A percentile compares a stretch with the other conserved stretches of the same genome.
Conservation (phyloP, 92 coral and sea anemone genomes). For the Muricea muricata region DNA sequence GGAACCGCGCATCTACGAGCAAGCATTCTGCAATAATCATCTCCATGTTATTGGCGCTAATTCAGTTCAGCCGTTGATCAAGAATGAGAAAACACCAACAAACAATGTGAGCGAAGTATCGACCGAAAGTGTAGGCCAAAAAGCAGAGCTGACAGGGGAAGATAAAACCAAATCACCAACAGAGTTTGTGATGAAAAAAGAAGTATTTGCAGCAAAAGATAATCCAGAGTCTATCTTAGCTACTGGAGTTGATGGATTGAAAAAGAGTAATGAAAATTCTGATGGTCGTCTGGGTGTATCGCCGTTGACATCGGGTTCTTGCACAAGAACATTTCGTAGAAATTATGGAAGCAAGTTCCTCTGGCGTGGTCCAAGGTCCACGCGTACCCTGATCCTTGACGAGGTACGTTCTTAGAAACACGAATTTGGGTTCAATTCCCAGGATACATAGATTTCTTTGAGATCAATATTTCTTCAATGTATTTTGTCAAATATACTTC, state of each 20-base stretch:
- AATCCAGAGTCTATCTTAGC: background rate
- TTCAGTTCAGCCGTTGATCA: background rate
- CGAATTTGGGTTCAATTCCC: no score
- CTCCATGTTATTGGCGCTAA: background rate
- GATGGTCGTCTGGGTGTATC: background rate
- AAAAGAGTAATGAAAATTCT: background rate
- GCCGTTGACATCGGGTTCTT: background rate
- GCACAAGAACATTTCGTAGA: background rate
- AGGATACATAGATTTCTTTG: no score
- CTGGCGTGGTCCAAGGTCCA: conserved; percentile 9
- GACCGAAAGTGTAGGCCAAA: no score
- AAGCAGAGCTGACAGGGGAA: no score
- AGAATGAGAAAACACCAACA: no score
- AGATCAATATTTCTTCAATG: no score
- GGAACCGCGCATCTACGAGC: background rate
- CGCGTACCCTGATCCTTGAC: conserved; percentile 4
- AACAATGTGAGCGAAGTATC: no score
- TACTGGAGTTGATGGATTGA: background rate
- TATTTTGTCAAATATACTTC: no score
- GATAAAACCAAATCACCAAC: background rate
- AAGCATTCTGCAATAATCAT: background rate
- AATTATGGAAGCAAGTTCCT: conserved; percentile 17
- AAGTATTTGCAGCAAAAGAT: background rate
- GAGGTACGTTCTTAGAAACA: conserved; percentile 4
- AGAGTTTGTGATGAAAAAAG: background rate